Evolutionary conservation across 1,140 invertebrate species (phyloP), one percentile per base, ranked within the genome.

Genomic region (Penaeus vannamei): DNA sequence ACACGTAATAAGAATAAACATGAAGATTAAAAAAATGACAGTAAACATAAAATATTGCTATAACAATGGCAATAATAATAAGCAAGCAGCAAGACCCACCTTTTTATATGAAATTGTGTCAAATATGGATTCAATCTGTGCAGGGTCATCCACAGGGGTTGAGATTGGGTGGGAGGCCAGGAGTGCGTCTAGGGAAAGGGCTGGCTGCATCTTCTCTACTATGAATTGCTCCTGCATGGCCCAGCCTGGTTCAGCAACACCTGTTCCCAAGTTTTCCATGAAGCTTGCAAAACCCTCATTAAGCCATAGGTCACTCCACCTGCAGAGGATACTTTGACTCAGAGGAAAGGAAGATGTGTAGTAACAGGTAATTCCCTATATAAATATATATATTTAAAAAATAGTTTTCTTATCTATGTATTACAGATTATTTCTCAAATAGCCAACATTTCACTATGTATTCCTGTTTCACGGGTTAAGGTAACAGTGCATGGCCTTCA

Each of bases 221-320:
- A 96, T 94, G 92, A 97, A 98, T 92, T 96, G 95, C 91, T 97
- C 96, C 94, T 96, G 95, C 94, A 97, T 96, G 91, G 95, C 94
- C 96, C 96, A 97, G 5, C 94, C 93, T 7, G 93, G 94, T 91
- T 93, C 93, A 0, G 95, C 93, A 79, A 94, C 93, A 91, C 95
- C 94, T 0, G 96, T 95, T 3, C 95, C 95, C 80, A 95, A 94
- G 92, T 90, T 96, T 92, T 97, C 96, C 91, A 97, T 94, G 92
- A 95, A 97, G 90, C 95, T 96, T 0, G 97, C 96, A 91, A 97
- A 97, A 2, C 97, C 97, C 93, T 98, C 97, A 92, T 97, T 97
- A 23, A 98, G 92, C 97, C 97, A 97, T n/a, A 97, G 92, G 92
- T 97, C 96, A 92, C 94, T 93, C 94, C 94, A 95, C 94, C 94